phyloP scores from a whole-genome alignment of 2,888 invertebrate species.

The Pediacus dermestoides region DNA sequence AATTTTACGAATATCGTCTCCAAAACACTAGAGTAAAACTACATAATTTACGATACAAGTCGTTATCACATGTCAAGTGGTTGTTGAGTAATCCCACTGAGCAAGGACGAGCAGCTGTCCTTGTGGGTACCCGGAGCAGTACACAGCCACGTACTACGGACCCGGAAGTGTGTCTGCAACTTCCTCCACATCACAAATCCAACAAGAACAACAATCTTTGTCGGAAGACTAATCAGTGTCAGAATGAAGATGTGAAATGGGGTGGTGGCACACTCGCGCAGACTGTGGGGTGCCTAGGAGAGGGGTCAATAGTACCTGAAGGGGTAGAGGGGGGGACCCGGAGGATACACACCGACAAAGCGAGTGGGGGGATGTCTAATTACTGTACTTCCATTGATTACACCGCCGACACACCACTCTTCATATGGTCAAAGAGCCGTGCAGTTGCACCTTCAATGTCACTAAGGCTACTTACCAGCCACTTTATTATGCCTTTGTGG shows the following conservation, averaged over 20 bases:
- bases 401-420: slow-evolving; percentile 24
- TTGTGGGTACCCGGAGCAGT: slow-evolving; percentile 19
- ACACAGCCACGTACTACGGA: slow-evolving; percentile 20
- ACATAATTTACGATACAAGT: too few relatives aligned
- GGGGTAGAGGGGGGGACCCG: slow-evolving; percentile 30
- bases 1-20: neutral
- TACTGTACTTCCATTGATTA: slow-evolving; percentile 31
- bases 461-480: slow-evolving; percentile 29
- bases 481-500: slow-evolving; percentile 26
- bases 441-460: slow-evolving; percentile 22
- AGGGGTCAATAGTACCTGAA: slow-evolving; percentile 29
- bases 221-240: slow-evolving; percentile 41
- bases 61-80: too few relatives aligned
- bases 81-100: neutral
- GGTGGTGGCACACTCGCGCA: slow-evolving; percentile 35
- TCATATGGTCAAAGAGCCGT: slow-evolving; percentile 22
- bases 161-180: slow-evolving; percentile 34
- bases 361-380: slow-evolving; percentile 38
- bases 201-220: slow-evolving; percentile 38
- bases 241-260: slow-evolving; percentile 37
- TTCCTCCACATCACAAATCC: slow-evolving; percentile 30
- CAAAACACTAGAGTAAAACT: too few relatives aligned
- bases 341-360: slow-evolving; percentile 47
- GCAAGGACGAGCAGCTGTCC: neutral
- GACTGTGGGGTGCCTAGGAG: slow-evolving; percentile 47